A percentile compares a stretch with the other conserved stretches of the same genome.
phyloP scores from a whole-genome alignment of 2,888 invertebrate genomes.

The Aquatica leii region DNA sequence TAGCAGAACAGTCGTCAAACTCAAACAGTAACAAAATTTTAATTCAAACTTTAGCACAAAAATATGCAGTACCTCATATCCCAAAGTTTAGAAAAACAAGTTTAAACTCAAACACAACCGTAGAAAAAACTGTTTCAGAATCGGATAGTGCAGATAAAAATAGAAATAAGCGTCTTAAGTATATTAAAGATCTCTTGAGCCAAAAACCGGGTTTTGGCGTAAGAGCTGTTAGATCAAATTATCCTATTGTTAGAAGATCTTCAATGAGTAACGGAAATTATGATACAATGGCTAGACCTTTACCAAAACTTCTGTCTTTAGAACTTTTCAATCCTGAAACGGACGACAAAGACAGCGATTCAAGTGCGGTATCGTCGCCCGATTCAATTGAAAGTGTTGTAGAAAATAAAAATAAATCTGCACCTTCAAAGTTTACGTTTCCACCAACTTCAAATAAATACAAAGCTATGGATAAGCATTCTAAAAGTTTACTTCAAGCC shows the following conservation, averaged over 20 bases:
- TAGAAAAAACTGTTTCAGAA: slow-evolving; percentile 43
- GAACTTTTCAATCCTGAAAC: slow-evolving; percentile 91
- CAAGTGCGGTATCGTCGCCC: slow-evolving; percentile 86
- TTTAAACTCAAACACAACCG: slow-evolving; percentile 45
- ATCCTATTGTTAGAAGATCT: slow-evolving; percentile 77
- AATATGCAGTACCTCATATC: slow-evolving; percentile 57
- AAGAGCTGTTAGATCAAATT: slow-evolving; percentile 64
- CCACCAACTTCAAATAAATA: slow-evolving; percentile 21
- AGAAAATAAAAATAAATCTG: slow-evolving; percentile 23
- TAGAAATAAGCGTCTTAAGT: slow-evolving; percentile 71
- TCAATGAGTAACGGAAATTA: slow-evolving; percentile 65
- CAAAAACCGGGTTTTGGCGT: slow-evolving; percentile 73
- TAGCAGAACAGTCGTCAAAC: slow-evolving; percentile 28
- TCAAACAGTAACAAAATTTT: slow-evolving; percentile 20
- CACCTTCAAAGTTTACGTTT: slow-evolving; percentile 35
- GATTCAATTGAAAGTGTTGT: slow-evolving; percentile 84
- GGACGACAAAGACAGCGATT: slow-evolving; percentile 90
- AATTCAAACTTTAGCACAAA: slow-evolving; percentile 52
- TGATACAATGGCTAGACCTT: slow-evolving; percentile 70
- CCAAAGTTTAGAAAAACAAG: slow-evolving; percentile 56
- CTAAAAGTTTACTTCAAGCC: slow-evolving; percentile 69
- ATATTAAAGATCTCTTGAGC: slow-evolving; percentile 74
- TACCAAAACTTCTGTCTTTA: slow-evolving; percentile 79
- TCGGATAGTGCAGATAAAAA: slow-evolving; percentile 59
- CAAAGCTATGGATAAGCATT: not conserved